Evolutionary conservation across 1,140 invertebrate species (phyloP).

Genomic region (Drosophila hydei): DNA sequence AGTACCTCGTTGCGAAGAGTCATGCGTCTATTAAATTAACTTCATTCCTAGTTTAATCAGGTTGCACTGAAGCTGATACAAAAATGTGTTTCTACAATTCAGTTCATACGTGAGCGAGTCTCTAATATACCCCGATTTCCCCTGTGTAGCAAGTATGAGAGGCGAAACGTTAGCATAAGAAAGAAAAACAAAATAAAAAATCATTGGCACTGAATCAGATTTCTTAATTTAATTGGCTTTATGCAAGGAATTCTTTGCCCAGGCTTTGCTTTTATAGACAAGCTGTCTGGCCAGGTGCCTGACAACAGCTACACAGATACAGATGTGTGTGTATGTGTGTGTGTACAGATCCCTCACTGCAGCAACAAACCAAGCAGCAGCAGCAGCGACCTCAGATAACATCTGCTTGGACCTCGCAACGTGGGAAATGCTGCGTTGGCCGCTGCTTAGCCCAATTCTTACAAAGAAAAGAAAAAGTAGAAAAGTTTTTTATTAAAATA

Average conservation of each 20-base stretch:
- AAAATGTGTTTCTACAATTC: neutral
- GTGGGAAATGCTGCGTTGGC: constrained; percentile 36
- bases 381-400: constrained; percentile 21
- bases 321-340: constrained; percentile 20
- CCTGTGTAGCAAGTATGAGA: neutral
- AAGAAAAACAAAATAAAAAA: constrained; percentile 15
- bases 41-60: too few species aligned
- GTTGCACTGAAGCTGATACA: too few species aligned
- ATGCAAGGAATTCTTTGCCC: constrained; percentile 70
- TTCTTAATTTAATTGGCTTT: constrained; percentile 83
- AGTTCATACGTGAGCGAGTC: neutral
- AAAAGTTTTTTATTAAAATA: constrained; percentile 2
- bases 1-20: too few species aligned
- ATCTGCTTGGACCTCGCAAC: constrained; percentile 32
- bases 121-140: neutral
- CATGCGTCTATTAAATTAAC: too few species aligned
- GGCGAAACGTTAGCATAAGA: neutral
- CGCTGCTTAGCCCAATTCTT: constrained; percentile 54
- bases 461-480: neutral
- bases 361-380: constrained; percentile 35
- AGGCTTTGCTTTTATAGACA: constrained; percentile 65
- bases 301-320: neutral
- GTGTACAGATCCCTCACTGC: constrained; percentile 27
- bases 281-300: constrained; percentile 67
- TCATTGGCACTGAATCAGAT: constrained; percentile 71